These are phyloP conservation scores for Scytalopus superciliaris DNA, from an alignment of 2,113 vertebrate species.

Conservation along the genomic window DNA sequence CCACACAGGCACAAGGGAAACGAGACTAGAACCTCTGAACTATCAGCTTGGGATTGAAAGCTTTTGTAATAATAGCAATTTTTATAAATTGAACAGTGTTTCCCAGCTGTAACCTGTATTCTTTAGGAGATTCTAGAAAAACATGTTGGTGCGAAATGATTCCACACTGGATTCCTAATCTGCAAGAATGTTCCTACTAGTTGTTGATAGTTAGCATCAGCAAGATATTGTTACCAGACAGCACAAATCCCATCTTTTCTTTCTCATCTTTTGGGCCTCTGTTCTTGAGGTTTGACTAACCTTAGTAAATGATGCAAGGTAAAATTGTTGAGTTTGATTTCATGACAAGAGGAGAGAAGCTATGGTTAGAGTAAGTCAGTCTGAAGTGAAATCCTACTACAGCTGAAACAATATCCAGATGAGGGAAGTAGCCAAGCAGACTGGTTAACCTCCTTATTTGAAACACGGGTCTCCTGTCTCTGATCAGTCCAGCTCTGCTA, in stretches of 20 bases:
- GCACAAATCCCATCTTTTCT: background rate
- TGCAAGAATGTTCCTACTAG: background rate
- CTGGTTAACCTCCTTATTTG: background rate
- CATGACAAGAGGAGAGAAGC: background rate
- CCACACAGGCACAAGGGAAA: background rate
- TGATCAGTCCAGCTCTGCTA: background rate
- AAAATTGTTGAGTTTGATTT: background rate
- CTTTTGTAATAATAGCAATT: background rate
- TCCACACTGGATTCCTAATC: background rate
- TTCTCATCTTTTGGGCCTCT: background rate
- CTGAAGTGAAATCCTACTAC: background rate
- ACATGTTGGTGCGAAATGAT: background rate
- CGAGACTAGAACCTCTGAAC: background rate
- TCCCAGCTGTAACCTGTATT: background rate
- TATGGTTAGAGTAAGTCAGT: background rate
- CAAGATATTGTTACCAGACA: background rate
- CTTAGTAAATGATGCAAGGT: background rate
- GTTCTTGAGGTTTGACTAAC: background rate
- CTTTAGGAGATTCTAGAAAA: background rate
- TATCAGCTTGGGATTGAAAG: background rate
- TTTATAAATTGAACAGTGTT: background rate
- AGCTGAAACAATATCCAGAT: background rate
- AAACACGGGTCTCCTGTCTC: background rate
- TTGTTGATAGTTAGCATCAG: background rate
- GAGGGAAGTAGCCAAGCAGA: background rate